A percentile compares a stretch with the other conserved stretches of the same genome.
phyloP scores from a whole-genome alignment of 2,113 vertebrate genomes.

The Pycnonotus jocosus region DNA sequence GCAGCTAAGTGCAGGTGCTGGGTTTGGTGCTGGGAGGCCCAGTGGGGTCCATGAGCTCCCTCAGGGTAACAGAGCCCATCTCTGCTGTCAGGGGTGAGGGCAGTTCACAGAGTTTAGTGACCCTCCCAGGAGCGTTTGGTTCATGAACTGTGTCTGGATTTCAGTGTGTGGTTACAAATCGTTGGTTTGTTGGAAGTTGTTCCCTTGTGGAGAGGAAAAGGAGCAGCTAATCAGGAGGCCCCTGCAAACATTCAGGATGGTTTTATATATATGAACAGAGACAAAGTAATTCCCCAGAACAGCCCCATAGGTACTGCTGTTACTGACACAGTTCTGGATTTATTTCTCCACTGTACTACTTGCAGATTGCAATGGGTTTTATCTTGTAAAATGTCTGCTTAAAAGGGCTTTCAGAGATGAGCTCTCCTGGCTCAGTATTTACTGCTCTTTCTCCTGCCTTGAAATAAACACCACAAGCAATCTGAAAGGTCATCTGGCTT shows the following conservation, averaged over 20 bases:
- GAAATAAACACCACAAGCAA: conserved; percentile 21
- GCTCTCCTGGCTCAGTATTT: conserved; percentile 4
- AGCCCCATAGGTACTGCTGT: neutral
- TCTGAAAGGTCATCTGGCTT: conserved; percentile 45
- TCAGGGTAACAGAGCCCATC: neutral
- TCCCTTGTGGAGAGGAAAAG: neutral
- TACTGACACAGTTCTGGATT: neutral
- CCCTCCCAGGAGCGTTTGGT: neutral
- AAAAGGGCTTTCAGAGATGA: conserved; percentile 8
- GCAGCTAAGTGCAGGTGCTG: neutral
- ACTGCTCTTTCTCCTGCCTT: neutral
- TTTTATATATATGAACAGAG: neutral
- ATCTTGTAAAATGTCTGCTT: neutral
- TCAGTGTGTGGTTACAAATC: neutral
- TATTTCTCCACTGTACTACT: neutral
- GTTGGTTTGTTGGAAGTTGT: neutral
- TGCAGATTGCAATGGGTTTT: neutral
- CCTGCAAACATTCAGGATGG: neutral
- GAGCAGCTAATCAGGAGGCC: neutral
- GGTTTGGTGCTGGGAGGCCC: accelerated
- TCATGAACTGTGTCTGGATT: neutral
- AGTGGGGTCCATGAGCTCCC: neutral
- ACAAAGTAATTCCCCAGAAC: neutral
- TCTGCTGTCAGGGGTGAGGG: neutral
- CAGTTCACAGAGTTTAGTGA: neutral